phyloP scores from a whole-genome alignment of 2,888 invertebrate genomes.

The Alitta virens region DNA sequence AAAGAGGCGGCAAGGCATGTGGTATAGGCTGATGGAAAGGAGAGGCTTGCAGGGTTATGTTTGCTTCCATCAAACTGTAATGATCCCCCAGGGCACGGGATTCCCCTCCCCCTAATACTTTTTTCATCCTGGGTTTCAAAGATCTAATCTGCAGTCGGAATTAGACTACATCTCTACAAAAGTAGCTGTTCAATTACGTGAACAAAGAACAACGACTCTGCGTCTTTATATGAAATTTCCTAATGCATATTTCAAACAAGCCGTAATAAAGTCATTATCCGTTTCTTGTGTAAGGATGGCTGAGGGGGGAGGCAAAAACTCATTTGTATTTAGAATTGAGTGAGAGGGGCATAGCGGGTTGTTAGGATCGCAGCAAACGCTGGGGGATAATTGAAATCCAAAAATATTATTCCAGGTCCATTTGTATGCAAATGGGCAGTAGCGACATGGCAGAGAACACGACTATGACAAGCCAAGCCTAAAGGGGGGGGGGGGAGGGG shows the following conservation, averaged over 20 bases:
- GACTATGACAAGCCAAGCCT: background rate
- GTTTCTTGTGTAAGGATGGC: background rate
- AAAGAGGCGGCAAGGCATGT: too few relatives aligned
- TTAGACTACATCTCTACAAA: background rate
- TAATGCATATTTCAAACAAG: conserved; percentile 2
- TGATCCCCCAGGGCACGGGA: too few relatives aligned
- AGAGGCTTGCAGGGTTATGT: too few relatives aligned
- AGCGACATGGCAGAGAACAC: background rate
- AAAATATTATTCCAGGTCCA: conserved; percentile 11
- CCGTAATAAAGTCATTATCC: background rate
- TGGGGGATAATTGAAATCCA: conserved; percentile 7
- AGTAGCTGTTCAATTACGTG: background rate
- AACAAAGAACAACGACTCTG: background rate
- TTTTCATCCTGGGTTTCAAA: background rate
- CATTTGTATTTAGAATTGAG: background rate
- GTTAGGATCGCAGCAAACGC: too few relatives aligned
- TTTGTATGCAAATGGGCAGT: conserved; percentile 11
- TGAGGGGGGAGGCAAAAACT: background rate
- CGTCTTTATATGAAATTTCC: background rate
- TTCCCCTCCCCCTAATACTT: too few relatives aligned
- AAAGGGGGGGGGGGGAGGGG: background rate
- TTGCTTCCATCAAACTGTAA: too few relatives aligned
- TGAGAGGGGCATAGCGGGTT: too few relatives aligned
- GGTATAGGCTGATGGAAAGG: too few relatives aligned
- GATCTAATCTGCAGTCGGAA: background rate